Percentiles rank a stretch among this genome's conserved stretches.
Conservation (phyloP, 2,797 vertebrate genomes). For the Labroides dimidiatus region DNA sequence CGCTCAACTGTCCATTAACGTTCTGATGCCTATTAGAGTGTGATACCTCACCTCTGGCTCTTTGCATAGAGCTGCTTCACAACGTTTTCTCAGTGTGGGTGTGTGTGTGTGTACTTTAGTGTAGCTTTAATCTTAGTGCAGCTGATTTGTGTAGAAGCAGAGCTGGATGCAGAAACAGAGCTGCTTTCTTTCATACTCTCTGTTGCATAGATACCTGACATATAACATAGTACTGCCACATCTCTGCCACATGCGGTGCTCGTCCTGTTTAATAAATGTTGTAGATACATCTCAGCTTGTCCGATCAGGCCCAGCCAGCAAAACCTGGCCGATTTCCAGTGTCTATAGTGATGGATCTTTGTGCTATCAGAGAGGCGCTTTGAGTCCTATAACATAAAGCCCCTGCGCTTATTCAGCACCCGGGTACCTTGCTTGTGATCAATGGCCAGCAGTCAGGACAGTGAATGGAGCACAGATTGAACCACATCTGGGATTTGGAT, state of each 20-base stretch:
- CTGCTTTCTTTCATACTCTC: slow-evolving; percentile 6
- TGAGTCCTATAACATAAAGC: slow-evolving; percentile 80
- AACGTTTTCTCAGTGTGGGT: slow-evolving; percentile 21
- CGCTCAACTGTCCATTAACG: slow-evolving; percentile 76
- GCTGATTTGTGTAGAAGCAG: slow-evolving; percentile 19
- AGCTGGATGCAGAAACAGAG: slow-evolving; percentile 26
- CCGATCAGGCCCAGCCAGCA: slow-evolving; percentile 51
- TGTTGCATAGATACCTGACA: slow-evolving; percentile 22
- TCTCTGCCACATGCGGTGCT: slow-evolving; percentile 47
- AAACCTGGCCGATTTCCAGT: slow-evolving; percentile 60
- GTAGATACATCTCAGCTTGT: slow-evolving; percentile 38
- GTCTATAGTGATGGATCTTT: slow-evolving; percentile 81
- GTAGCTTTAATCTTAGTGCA: neutral
- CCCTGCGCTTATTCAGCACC: slow-evolving; percentile 87
- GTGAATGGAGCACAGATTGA: slow-evolving; percentile 85
- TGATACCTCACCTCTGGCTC: slow-evolving; percentile 66
- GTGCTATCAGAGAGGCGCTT: slow-evolving; percentile 78
- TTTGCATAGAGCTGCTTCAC: slow-evolving; percentile 44
- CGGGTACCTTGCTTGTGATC: slow-evolving; percentile 83
- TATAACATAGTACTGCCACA: slow-evolving; percentile 41
- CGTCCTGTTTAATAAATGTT: slow-evolving; percentile 54
- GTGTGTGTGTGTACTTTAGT: neutral
- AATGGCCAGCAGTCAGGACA: slow-evolving; percentile 81
- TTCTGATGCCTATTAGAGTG: slow-evolving; percentile 68
- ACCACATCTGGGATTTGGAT: slow-evolving; percentile 81